These are phyloP conservation scores for Catharus ustulatus DNA, from an alignment of 2,797 vertebrate genomes.

Conservation along the genomic window DNA sequence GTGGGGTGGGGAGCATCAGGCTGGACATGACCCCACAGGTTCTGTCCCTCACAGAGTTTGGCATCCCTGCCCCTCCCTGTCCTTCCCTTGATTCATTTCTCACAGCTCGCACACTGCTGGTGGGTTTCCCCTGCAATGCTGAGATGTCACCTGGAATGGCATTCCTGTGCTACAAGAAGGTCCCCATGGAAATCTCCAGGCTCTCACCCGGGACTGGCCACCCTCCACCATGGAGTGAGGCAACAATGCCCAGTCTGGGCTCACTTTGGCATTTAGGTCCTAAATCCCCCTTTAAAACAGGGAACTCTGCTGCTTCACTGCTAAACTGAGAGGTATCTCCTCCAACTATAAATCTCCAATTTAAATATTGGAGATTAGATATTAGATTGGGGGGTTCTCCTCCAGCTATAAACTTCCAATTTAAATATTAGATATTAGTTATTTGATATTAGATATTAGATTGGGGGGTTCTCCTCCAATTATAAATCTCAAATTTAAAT, in stretches of 20 bases:
- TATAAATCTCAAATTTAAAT: too few species aligned
- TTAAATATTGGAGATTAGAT: too few species aligned
- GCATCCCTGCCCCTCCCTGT: neutral
- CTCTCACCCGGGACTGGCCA: neutral
- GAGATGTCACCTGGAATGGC: neutral
- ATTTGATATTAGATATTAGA: too few species aligned
- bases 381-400: too few species aligned
- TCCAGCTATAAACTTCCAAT: too few species aligned
- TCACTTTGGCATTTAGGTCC: neutral
- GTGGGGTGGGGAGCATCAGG: neutral
- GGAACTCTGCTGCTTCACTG: too few species aligned
- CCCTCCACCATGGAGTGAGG: accelerated
- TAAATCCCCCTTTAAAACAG: neutral
- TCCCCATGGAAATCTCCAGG: neutral
- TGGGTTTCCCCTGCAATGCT: neutral
- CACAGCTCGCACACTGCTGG: neutral
- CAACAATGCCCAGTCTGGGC: neutral
- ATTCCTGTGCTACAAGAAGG: neutral
- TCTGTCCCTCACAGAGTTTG: neutral
- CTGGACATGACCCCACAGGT: neutral
- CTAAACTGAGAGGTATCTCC: neutral
- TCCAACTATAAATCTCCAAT: neutral
- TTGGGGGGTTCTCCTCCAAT: too few species aligned
- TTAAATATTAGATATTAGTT: too few species aligned
- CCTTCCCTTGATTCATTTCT: neutral